Evolutionary conservation across 2,797 vertebrate species (phyloP), one percentile per base, ranked within the genome.

Genomic region (Aselliscus stoliczkanus): DNA sequence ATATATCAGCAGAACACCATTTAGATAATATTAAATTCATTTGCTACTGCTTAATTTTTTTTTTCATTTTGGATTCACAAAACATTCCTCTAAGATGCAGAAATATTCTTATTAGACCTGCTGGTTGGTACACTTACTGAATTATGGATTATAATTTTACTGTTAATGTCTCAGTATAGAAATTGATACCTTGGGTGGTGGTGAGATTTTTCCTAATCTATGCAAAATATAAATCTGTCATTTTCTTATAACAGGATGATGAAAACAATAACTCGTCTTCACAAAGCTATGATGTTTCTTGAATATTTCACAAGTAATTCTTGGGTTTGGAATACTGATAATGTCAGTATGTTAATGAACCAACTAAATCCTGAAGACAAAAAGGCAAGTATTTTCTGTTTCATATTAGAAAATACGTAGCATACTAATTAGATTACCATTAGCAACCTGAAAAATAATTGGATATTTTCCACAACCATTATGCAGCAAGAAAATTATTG

Each of bases 271-370:
- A 99, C 99, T 84, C 99, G 99, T 96, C 99, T 99, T 97, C 99
- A 99, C 98, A 99, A 98, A 98, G 99, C 99, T 98, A 99, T 99
- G 99, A 97, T 99, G 99, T 98, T 99, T 12, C 98, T 99, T 98
- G 99, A 99, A 97, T 99, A 99, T 97, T 99, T 99, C 97, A 99
- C 99, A 98, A 99, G 99, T 98, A 99, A 99, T 98, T 99, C 99
- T 85, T 99, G 99, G 99, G 99, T 98, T 95, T 99, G 99, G 99
- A 99, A 98, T 98, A 99, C 99, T 0, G 99, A 99, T 97, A 99
- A 99, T 97, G 94, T 99, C 77, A 98, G 98, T 97, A 99, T 99
- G 99, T 98, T 99, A 84, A 98, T 99, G 98, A 98, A 98, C 97
- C 99, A 99, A 95, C 98, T 99, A 96, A 99, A 98, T 95, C 98